phyloP scores from a whole-genome alignment of 1,140 invertebrate species.

The Brachionus koreanus region DNA sequence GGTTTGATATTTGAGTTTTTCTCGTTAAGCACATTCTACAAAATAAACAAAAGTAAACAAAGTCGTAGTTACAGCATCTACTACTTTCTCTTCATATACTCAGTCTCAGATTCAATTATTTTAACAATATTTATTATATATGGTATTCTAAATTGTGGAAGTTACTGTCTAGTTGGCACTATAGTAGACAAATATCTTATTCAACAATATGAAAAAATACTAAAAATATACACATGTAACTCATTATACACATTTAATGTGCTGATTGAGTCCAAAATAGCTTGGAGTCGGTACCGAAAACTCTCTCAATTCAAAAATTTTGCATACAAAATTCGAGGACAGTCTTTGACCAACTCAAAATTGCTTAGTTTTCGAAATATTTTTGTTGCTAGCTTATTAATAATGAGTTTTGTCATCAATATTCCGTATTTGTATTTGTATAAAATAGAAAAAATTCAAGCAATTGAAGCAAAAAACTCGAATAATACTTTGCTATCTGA shows the following conservation, averaged over 20 bases:
- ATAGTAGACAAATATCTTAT: not conserved
- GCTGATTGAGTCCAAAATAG: not conserved
- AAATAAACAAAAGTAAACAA: constrained; percentile 6
- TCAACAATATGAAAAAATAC: constrained; percentile 4
- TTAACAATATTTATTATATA: not conserved
- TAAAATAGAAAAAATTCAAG: not conserved
- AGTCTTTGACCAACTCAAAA: not conserved
- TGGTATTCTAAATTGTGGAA: not conserved
- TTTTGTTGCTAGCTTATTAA: not conserved
- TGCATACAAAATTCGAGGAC: not conserved
- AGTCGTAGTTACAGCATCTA: not conserved
- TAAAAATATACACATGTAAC: not conserved
- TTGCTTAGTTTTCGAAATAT: not conserved
- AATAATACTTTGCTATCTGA: not conserved
- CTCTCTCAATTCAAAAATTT: not conserved
- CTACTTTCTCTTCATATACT: not conserved
- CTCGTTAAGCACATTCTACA: not conserved
- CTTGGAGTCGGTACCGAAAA: not conserved
- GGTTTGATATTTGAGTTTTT: not conserved
- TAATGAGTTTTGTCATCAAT: not conserved
- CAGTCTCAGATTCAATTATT: not conserved
- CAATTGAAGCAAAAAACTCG: not conserved
- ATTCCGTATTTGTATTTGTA: not conserved
- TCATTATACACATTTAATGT: constrained; percentile 9
- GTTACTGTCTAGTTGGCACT: not conserved